A percentile compares a stretch with the other conserved stretches of the same genome.
Conservation (phyloP, 2,113 vertebrate species). For the Garra rufa region DNA sequence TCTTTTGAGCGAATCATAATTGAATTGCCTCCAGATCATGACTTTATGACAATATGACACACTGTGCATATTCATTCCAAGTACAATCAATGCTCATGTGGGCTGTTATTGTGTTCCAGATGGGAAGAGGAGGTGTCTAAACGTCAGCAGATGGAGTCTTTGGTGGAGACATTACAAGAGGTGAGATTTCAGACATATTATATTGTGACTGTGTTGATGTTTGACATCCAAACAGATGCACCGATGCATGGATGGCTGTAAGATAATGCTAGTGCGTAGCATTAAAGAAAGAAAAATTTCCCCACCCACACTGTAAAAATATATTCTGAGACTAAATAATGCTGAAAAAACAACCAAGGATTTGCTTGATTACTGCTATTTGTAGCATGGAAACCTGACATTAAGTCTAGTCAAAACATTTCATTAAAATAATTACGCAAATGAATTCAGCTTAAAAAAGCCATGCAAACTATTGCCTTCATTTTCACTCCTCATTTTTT, state of each 20-base stretch:
- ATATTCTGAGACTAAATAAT: background rate
- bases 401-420: conserved; percentile 20
- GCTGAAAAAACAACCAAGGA: background rate
- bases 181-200: conserved; percentile 64
- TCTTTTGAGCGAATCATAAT: background rate
- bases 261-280: background rate
- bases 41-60: background rate
- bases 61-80: background rate
- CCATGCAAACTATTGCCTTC: background rate
- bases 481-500: background rate
- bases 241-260: background rate
- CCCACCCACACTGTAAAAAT: background rate
- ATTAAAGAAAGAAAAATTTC: background rate
- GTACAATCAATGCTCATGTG: background rate
- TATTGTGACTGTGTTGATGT: background rate
- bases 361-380: conserved; percentile 19
- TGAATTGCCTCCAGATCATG: background rate
- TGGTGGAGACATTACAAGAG: conserved; percentile 85
- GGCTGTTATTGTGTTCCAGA: conserved; percentile 69
- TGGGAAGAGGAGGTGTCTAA: conserved; percentile 88
- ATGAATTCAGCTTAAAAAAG: background rate
- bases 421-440: conserved; percentile 7
- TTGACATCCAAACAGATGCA: conserved; percentile 1
- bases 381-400: background rate
- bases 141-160: conserved; percentile 80